Evolutionary conservation across 2,888 invertebrate species (phyloP).

Genomic region (Synergus umbraculus): DNA sequence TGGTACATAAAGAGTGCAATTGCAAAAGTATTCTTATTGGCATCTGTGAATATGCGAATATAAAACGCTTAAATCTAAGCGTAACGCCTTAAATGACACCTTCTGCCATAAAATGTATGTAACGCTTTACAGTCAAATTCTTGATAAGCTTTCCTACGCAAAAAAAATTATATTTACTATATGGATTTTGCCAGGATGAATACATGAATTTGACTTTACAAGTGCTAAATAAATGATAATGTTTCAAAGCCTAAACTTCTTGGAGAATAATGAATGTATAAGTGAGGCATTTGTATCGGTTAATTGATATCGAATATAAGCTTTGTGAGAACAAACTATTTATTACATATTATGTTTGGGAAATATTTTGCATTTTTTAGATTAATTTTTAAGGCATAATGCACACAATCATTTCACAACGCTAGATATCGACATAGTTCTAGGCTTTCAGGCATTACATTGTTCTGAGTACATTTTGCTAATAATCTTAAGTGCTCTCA

Average conservation of each 20-base stretch:
- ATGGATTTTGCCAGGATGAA: too few relatives aligned
- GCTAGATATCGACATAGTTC: background rate
- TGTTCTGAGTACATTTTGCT: background rate
- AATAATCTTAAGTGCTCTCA: conserved; percentile 8
- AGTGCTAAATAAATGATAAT: background rate
- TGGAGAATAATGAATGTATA: background rate
- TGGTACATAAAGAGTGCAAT: conserved; percentile 17
- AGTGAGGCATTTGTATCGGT: background rate
- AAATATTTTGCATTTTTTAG: background rate
- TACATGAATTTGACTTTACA: too few relatives aligned
- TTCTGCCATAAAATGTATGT: conserved; percentile 17
- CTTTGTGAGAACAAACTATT: background rate
- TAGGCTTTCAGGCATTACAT: conserved; percentile 14
- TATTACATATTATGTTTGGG: background rate
- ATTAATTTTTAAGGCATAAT: background rate
- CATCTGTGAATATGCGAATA: conserved; percentile 27
- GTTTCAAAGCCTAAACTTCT: conserved; percentile 7
- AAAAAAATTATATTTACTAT: too few relatives aligned
- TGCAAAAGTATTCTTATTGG: conserved; percentile 21
- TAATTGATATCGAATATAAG: background rate
- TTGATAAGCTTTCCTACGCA: too few relatives aligned
- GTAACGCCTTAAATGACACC: conserved; percentile 35
- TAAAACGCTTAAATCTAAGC: conserved; percentile 22
- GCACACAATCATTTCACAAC: conserved; percentile 6
- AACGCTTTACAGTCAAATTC: background rate